These are phyloP conservation scores for Riparia riparia DNA, from an alignment of 2,113 vertebrate species.

Conservation along the genomic window DNA sequence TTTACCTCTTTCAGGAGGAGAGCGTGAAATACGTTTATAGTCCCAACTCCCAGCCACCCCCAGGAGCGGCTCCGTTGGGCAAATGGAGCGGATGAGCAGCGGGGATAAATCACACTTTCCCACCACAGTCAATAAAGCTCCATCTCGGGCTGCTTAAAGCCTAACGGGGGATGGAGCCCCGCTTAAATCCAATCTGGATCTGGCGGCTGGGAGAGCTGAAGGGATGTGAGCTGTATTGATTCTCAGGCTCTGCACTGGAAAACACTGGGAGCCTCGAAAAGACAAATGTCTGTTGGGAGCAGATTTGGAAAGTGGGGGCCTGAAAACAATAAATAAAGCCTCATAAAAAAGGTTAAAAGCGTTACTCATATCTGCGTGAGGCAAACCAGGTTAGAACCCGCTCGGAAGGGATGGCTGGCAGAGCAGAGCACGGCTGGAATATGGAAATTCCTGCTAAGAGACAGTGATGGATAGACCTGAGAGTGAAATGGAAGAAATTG, in stretches of 20 bases:
- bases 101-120: constrained; percentile 18
- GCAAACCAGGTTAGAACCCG: constrained; percentile 16
- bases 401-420: not conserved
- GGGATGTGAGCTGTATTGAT: not conserved
- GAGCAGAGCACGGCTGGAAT: not conserved
- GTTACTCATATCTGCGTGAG: not conserved
- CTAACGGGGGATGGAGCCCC: not conserved
- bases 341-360: constrained; percentile 30
- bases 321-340: constrained; percentile 10
- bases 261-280: not conserved
- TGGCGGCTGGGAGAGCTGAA: not conserved
- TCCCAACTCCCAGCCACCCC: not conserved
- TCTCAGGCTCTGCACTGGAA: not conserved
- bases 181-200: constrained; percentile 32
- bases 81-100: not conserved
- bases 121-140: not conserved
- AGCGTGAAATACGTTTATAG: constrained; percentile 45
- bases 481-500: not conserved
- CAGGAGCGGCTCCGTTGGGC: not conserved
- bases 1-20: constrained; percentile 18
- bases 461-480: not conserved
- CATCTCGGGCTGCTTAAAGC: not conserved
- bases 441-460: constrained; percentile 44
- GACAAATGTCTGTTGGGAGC: constrained; percentile 1
- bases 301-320: not conserved